These are phyloP conservation scores for Acrocephalus kingi DNA, from an alignment of 2,113 vertebrate genomes.

Conservation along the genomic window DNA sequence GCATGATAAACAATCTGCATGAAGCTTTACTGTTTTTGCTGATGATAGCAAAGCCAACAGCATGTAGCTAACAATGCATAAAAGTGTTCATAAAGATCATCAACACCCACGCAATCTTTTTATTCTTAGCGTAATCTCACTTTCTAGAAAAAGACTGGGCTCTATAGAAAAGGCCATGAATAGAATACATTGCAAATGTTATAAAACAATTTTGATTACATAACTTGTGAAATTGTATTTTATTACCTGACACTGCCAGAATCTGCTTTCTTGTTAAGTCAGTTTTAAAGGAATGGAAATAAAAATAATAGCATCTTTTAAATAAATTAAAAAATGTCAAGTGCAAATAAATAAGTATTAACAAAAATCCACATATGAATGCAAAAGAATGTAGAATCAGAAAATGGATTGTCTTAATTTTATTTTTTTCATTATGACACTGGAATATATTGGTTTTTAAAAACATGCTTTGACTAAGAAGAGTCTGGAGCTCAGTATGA, in stretches of 20 bases:
- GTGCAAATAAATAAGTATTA: neutral
- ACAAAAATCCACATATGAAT: neutral
- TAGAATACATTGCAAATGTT: neutral
- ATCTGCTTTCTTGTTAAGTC: neutral
- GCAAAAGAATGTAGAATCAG: slow-evolving; percentile 4
- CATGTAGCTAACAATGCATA: neutral
- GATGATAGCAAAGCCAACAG: neutral
- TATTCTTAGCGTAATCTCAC: neutral
- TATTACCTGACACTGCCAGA: neutral
- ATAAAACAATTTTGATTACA: neutral
- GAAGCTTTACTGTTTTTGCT: neutral
- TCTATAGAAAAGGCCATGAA: neutral
- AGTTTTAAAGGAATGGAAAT: neutral
- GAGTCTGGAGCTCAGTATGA: slow-evolving; percentile 28
- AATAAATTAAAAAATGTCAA: neutral
- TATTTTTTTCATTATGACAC: slow-evolving; percentile 8
- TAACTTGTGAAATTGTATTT: neutral
- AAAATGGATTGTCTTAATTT: neutral
- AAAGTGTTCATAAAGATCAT: neutral
- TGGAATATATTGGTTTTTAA: neutral
- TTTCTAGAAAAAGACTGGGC: neutral
- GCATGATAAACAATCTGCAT: neutral
- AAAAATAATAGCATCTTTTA: neutral
- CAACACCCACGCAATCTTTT: neutral
- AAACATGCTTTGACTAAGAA: too few relatives aligned